Conservation (phyloP, 1,140 invertebrate species). For the Schlechtendalia chinensis region DNA sequence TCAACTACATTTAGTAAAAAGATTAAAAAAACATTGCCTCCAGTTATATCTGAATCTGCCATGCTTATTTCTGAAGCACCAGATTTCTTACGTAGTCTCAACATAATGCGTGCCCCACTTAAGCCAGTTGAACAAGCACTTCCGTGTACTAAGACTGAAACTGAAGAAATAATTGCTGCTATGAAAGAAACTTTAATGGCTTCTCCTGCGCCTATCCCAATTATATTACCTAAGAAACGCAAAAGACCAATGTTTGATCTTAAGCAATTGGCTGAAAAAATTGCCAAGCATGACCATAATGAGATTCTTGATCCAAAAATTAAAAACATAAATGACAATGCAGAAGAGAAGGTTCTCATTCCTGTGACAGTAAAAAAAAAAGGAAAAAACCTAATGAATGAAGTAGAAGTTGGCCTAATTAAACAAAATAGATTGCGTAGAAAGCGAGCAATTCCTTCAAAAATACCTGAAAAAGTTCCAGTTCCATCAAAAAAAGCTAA, state of each 20-base stretch:
- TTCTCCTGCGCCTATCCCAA: slow-evolving; percentile 26
- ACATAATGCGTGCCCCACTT: slow-evolving; percentile 30
- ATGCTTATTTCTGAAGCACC: slow-evolving; percentile 29
- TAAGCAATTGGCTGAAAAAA: slow-evolving; percentile 37
- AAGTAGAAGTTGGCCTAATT: slow-evolving; percentile 39
- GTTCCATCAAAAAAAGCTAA: slow-evolving; percentile 25
- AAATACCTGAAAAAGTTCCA: background rate
- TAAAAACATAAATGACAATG: background rate
- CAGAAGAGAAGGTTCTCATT: background rate
- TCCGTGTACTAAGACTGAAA: slow-evolving; percentile 46
- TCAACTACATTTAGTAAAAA: slow-evolving; percentile 41
- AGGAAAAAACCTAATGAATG: slow-evolving; percentile 36
- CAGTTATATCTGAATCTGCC: slow-evolving; percentile 13
- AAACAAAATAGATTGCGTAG: slow-evolving; percentile 25
- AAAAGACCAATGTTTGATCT: slow-evolving; percentile 34
- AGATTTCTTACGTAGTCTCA: slow-evolving; percentile 40
- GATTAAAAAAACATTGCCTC: slow-evolving; percentile 24
- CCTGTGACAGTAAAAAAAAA: slow-evolving; percentile 19
- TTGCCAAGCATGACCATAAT: slow-evolving; percentile 44
- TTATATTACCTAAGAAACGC: slow-evolving; percentile 36
- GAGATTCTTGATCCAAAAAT: slow-evolving; percentile 37
- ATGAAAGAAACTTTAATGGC: slow-evolving; percentile 51
- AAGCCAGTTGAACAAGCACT: slow-evolving; percentile 9
- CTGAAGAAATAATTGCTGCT: slow-evolving; percentile 50
- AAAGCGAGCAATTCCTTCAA: slow-evolving; percentile 22